Conservation (phyloP, 2,888 invertebrate species). For the Entomobrya multifasciata region DNA sequence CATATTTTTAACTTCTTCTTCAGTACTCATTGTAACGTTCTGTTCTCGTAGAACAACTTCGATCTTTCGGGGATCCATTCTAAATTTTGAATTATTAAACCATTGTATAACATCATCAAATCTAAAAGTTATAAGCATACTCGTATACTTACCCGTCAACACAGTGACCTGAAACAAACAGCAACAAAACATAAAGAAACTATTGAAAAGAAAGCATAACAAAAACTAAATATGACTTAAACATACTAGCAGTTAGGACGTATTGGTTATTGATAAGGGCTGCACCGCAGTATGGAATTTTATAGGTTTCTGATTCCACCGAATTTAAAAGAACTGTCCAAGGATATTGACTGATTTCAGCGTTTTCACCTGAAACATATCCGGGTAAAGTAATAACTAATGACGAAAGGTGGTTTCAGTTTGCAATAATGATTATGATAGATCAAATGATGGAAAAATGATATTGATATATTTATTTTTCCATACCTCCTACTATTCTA, state of each 20-base stretch:
- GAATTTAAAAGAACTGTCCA: constrained; percentile 74
- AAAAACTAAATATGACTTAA: no score
- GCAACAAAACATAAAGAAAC: no score
- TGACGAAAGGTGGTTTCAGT: no score
- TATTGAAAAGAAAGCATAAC: no score
- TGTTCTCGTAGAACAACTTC: constrained; percentile 77
- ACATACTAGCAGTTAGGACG: constrained; percentile 74
- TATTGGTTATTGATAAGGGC: constrained; percentile 74
- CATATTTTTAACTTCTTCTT: constrained; percentile 22
- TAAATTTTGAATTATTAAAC: neutral
- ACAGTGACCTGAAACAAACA: constrained; percentile 73
- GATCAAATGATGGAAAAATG: no score
- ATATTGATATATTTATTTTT: no score
- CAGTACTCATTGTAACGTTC: constrained; percentile 57
- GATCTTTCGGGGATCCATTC: constrained; percentile 59
- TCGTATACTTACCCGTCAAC: constrained; percentile 76
- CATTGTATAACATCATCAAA: no score
- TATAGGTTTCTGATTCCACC: constrained; percentile 49
- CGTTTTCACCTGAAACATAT: constrained; percentile 58
- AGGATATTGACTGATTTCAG: constrained; percentile 74
- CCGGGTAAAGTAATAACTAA: neutral
- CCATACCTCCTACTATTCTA: constrained; percentile 58
- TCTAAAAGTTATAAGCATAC: no score
- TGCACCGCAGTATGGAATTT: constrained; percentile 68
- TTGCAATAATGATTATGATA: no score